These are phyloP conservation scores for Pogona vitticeps DNA, from an alignment of 2,113 vertebrate genomes.

Conservation along the genomic window DNA sequence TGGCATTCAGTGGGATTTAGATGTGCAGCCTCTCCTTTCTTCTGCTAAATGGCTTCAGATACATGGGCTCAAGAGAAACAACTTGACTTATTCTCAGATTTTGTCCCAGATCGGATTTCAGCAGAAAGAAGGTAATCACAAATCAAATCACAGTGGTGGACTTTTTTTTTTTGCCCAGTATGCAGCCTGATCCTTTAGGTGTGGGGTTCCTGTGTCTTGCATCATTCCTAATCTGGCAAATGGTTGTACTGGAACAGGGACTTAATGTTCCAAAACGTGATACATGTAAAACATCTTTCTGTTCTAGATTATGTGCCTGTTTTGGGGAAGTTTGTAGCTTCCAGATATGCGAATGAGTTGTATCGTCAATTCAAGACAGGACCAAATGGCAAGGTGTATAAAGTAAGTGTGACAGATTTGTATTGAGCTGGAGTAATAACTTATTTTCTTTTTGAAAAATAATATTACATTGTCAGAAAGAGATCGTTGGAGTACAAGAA, in stretches of 20 bases:
- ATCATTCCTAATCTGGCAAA: neutral
- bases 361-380: constrained; percentile 72
- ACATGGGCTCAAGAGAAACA: constrained; percentile 80
- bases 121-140: constrained; percentile 76
- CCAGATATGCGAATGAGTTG: constrained; percentile 78
- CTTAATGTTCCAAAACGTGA: neutral
- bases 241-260: neutral
- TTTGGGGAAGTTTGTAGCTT: constrained; percentile 79
- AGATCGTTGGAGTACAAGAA: constrained; percentile 1
- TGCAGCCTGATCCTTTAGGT: neutral
- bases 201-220: neutral
- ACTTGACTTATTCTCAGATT: constrained; percentile 78
- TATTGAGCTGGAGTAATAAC: neutral
- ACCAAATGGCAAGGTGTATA: constrained; percentile 74
- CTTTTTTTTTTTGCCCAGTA: neutral
- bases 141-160: neutral
- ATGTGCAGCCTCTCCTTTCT: constrained; percentile 72
- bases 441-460: neutral
- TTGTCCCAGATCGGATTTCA: constrained; percentile 81
- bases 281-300: constrained; percentile 32
- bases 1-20: constrained; percentile 25
- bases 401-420: constrained; percentile 73
- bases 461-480: neutral
- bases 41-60: constrained; percentile 79
- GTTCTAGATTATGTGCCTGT: constrained; percentile 78